phyloP scores from a whole-genome alignment of 2,113 vertebrate genomes.

The Furnarius figulus region DNA sequence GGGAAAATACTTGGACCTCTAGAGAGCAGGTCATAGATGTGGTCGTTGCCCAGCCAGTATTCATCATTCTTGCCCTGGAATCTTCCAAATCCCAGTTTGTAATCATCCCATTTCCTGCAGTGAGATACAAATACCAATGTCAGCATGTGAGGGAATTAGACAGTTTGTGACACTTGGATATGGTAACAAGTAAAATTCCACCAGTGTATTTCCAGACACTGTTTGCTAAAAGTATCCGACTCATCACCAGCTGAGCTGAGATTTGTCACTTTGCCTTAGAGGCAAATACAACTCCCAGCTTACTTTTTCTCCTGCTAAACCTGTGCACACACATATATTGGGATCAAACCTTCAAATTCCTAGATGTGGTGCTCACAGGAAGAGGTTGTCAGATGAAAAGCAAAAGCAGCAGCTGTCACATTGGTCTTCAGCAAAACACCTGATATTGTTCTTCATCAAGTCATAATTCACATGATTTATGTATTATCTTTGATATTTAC shows the following conservation, averaged over 20 bases:
- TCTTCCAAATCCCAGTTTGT: conserved; percentile 87
- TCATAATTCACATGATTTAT: background rate
- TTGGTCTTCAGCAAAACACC: background rate
- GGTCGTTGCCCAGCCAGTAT: conserved; percentile 90
- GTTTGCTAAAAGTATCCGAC: background rate
- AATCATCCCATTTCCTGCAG: conserved; percentile 87
- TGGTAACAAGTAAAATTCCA: background rate
- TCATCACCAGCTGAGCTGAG: background rate
- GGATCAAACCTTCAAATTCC: background rate
- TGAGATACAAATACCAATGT: background rate
- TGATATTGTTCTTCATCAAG: background rate
- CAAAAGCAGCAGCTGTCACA: background rate
- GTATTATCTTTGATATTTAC: background rate
- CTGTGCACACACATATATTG: background rate
- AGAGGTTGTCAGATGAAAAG: background rate
- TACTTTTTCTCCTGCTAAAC: background rate
- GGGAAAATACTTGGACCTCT: conserved; percentile 69
- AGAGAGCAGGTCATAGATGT: conserved; percentile 80
- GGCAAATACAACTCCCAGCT: background rate
- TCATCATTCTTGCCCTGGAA: conserved; percentile 86
- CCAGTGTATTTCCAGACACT: background rate
- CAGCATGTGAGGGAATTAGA: background rate
- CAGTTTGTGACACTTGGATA: background rate
- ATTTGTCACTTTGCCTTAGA: background rate
- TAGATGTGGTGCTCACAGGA: background rate